phyloP scores from a whole-genome alignment of 1,140 invertebrate species.

The Phymastichus coffea region DNA sequence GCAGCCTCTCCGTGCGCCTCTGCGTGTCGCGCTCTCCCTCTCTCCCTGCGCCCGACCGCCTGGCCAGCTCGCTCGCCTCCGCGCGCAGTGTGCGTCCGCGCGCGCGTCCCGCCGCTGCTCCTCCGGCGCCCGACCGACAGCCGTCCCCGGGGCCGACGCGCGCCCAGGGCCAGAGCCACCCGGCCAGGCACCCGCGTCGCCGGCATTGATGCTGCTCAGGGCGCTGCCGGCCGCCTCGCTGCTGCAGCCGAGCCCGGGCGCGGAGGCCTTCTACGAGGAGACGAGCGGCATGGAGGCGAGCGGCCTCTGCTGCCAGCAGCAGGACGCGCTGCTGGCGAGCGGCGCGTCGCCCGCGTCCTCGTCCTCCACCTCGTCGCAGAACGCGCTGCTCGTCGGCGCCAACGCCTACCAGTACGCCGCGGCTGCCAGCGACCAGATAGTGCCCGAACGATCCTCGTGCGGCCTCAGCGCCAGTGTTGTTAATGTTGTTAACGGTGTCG shows the following conservation, averaged over 20 bases:
- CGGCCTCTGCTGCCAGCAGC: slow-evolving; percentile 54
- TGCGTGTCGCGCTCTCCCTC: slow-evolving; percentile 13
- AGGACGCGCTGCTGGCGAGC: too few relatives aligned
- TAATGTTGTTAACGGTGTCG: slow-evolving; percentile 40
- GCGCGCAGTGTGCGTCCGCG: slow-evolving; percentile 3
- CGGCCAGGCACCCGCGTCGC: background rate
- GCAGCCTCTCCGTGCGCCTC: too few relatives aligned
- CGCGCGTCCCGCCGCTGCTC: slow-evolving; percentile 21
- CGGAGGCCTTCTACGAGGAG: slow-evolving; percentile 25
- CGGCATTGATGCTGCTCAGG: background rate
- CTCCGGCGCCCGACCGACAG: background rate
- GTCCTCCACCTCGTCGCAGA: too few relatives aligned
- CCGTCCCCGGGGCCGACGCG: slow-evolving; percentile 4
- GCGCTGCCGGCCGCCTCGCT: background rate
- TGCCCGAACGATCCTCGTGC: slow-evolving; percentile 52
- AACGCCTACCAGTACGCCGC: slow-evolving; percentile 1
- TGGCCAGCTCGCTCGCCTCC: background rate
- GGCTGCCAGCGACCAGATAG: slow-evolving; percentile 46
- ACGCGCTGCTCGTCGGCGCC: too few relatives aligned
- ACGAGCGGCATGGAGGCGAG: slow-evolving; percentile 53
- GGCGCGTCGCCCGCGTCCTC: too few relatives aligned
- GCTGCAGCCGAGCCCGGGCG: slow-evolving; percentile 8
- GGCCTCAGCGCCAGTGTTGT: slow-evolving; percentile 45
- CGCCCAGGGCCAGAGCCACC: background rate
- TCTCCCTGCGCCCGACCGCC: background rate